These are phyloP conservation scores for Diaphora mendica DNA, from an alignment of 2,888 invertebrate species.

Conservation along the genomic window DNA sequence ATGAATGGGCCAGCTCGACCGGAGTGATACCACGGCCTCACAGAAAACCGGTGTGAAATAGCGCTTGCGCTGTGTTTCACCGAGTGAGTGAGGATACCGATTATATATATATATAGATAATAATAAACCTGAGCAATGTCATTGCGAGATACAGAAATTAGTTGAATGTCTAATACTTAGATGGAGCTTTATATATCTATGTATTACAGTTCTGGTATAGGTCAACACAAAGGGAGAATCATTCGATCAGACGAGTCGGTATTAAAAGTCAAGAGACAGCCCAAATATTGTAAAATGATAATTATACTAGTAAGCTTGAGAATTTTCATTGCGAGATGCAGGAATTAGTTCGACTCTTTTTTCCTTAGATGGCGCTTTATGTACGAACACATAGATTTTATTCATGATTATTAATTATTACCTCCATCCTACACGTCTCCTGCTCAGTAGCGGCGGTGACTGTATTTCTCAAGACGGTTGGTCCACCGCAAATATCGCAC, in stretches of 20 bases:
- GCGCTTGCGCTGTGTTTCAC: no score
- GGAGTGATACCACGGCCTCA: no score
- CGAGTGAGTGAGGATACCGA: no score
- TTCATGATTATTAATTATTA: slow-evolving; percentile 55
- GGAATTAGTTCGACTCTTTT: not conserved
- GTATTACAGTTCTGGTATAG: not conserved
- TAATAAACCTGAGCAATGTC: not conserved
- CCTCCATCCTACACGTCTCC: slow-evolving; percentile 88
- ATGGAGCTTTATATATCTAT: not conserved
- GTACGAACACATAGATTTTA: not conserved
- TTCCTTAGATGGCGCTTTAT: not conserved
- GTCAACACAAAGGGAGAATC: not conserved
- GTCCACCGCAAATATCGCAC: slow-evolving; percentile 90
- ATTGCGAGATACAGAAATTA: not conserved
- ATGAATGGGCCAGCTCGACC: no score
- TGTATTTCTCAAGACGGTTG: slow-evolving; percentile 76
- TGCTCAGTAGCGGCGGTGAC: slow-evolving; percentile 73
- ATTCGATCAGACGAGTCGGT: not conserved
- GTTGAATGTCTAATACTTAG: not conserved
- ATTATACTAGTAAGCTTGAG: not conserved
- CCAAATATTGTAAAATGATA: no score
- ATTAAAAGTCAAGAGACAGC: no score
- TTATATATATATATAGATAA: no score
- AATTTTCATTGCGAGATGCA: not conserved
- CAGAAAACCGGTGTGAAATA: no score